Conservation (phyloP, 2,113 vertebrate genomes). For the Phylloscopus whistleri region DNA sequence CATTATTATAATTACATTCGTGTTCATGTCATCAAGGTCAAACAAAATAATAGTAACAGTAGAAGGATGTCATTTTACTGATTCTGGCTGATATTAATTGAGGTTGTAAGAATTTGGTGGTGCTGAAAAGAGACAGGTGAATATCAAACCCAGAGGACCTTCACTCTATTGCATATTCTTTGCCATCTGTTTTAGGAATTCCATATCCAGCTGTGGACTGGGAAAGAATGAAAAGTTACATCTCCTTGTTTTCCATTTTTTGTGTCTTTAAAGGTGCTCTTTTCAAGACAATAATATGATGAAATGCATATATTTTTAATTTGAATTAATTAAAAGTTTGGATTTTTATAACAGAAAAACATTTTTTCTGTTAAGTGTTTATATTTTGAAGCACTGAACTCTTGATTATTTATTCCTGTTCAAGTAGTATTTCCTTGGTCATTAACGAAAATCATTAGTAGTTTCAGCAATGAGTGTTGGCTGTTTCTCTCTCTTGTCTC, state of each 20-base stretch:
- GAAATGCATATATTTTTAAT: not conserved
- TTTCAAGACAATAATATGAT: not conserved
- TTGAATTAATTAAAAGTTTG: not conserved
- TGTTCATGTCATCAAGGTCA: conserved; percentile 21
- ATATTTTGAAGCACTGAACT: not conserved
- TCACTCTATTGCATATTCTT: not conserved
- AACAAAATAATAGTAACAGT: not conserved
- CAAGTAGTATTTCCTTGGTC: not conserved
- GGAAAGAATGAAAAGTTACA: not conserved
- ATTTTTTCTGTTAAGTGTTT: not conserved
- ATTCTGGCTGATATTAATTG: not conserved
- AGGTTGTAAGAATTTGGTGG: not conserved
- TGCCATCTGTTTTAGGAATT: not conserved
- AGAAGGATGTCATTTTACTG: not conserved
- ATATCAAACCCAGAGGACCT: not conserved
- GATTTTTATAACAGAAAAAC: not conserved
- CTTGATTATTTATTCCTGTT: not conserved
- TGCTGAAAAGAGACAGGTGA: not conserved
- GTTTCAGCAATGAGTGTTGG: not conserved
- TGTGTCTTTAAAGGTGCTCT: not conserved
- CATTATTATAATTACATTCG: conserved; percentile 17
- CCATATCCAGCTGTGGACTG: not conserved
- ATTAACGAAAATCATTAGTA: not conserved
- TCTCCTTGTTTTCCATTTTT: not conserved
- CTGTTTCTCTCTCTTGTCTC: not conserved